A percentile compares a stretch with the other conserved stretches of the same genome.
Evolutionary conservation across 2,888 invertebrate genomes (phyloP).

Genomic region (Cecidostiba fungosa): DNA sequence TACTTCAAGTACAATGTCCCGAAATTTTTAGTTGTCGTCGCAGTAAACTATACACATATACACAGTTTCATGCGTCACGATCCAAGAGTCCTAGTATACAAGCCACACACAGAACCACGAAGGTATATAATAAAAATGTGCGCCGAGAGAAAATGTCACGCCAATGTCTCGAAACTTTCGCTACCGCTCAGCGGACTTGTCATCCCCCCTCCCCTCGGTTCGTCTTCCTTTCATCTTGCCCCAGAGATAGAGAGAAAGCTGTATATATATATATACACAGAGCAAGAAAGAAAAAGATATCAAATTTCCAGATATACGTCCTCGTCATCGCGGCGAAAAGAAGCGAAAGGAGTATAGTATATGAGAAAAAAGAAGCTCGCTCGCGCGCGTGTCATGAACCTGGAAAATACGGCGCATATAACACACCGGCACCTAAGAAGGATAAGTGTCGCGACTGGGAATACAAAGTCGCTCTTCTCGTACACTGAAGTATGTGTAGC

Average conservation of each 20-base stretch:
- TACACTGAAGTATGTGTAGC: not conserved
- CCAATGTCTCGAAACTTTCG: conserved; percentile 35
- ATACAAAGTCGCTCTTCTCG: conserved; percentile 68
- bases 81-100: no score
- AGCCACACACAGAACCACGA: no score
- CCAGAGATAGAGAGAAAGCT: not conserved
- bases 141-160: conserved; percentile 11
- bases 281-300: conserved; percentile 13
- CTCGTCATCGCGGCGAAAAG: conserved; percentile 41
- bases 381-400: conserved; percentile 61
- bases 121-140: not conserved
- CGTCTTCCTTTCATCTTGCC: conserved; percentile 5
- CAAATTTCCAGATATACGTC: conserved; percentile 41
- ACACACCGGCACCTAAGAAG: conserved; percentile 65
- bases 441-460: conserved; percentile 77
- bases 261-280: not conserved
- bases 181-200: conserved; percentile 36
- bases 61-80: no score
- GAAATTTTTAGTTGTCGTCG: no score
- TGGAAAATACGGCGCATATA: conserved; percentile 70
- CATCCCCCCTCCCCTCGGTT: not conserved
- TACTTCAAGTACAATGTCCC: no score
- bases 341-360: conserved; percentile 37
- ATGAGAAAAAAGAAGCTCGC: conserved; percentile 50
- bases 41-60: no score